Evolutionary conservation across 2,113 vertebrate species (phyloP).

Genomic region (Ondatra zibethicus): DNA sequence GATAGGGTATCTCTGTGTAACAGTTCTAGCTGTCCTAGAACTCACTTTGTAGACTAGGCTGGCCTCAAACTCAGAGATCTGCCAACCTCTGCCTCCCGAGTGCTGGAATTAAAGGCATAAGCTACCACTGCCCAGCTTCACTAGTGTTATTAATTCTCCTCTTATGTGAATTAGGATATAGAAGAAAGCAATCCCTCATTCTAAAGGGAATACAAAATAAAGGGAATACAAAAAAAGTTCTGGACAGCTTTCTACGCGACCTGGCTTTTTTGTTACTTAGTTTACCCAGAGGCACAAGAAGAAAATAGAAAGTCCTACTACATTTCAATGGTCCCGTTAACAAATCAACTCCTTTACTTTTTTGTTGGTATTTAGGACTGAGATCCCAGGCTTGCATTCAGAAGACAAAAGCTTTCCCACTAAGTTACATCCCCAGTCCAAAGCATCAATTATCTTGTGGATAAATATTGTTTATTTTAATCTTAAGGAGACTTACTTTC

Average conservation of each 20-base stretch:
- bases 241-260: background rate
- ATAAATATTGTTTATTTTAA: background rate
- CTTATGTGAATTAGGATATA: background rate
- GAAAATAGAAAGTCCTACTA: background rate
- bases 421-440: background rate
- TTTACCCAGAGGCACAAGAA: background rate
- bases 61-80: background rate
- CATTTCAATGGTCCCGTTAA: background rate
- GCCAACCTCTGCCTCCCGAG: background rate
- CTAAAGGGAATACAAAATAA: constrained; percentile 49
- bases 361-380: no score
- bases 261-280: constrained; percentile 41
- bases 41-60: background rate
- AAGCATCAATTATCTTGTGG: background rate
- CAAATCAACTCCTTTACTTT: background rate
- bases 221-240: constrained; percentile 29
- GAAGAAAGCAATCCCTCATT: constrained; percentile 23
- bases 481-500: constrained; percentile 85
- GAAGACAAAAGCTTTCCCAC: background rate
- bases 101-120: background rate
- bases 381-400: background rate
- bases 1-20: background rate
- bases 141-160: constrained; percentile 42
- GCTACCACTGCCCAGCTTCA: background rate
- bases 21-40: background rate